Conservation (phyloP, 2,797 vertebrate species). For the Vespertilio murinus region DNA sequence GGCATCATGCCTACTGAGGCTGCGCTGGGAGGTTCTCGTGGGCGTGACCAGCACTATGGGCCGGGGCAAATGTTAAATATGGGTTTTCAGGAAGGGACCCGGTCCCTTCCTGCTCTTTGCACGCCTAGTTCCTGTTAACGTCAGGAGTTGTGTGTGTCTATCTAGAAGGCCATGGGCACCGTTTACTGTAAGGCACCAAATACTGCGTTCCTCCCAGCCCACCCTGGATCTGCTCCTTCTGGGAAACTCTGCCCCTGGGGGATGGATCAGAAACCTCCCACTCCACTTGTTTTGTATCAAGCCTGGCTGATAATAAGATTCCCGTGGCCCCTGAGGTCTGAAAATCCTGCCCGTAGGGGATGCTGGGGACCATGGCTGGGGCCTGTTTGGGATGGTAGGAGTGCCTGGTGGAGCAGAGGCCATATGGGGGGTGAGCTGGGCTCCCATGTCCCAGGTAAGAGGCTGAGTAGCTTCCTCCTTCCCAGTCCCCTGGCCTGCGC, state of each 20-base stretch:
- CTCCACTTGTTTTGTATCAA: not conserved
- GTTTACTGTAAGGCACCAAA: rapidly evolving
- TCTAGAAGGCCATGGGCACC: not conserved
- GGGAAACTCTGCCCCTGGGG: not conserved
- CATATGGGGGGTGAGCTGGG: not conserved
- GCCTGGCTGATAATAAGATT: rapidly evolving
- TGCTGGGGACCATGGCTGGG: not conserved
- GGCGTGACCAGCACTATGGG: rapidly evolving
- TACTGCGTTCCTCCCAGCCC: rapidly evolving
- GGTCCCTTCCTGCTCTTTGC: rapidly evolving
- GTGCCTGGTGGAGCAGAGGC: not conserved
- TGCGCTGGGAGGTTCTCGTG: not conserved
- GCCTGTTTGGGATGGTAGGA: not conserved
- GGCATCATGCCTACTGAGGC: rapidly evolving
- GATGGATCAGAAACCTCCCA: rapidly evolving
- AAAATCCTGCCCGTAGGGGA: slow-evolving; percentile 27
- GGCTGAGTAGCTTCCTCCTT: not conserved
- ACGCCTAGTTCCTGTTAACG: rapidly evolving
- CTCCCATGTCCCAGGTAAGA: not conserved
- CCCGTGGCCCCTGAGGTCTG: not conserved
- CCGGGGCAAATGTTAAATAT: rapidly evolving
- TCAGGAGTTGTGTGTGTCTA: not conserved
- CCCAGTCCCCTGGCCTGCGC: not conserved
- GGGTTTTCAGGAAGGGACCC: rapidly evolving
- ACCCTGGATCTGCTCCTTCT: rapidly evolving